phyloP scores from a whole-genome alignment of 2,888 invertebrate genomes.

The Pterobdella sp. region DNA sequence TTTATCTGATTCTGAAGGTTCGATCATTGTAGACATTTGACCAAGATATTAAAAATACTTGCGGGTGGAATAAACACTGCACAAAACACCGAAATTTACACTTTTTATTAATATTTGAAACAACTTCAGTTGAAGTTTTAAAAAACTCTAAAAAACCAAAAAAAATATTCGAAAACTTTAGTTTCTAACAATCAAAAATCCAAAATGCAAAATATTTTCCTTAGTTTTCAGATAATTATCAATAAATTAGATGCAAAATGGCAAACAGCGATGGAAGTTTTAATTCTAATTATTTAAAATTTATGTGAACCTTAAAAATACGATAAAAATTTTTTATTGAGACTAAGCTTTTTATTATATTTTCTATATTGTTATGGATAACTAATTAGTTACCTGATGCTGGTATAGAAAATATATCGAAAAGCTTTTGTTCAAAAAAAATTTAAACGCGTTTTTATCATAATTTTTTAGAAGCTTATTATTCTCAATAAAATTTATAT shows the following conservation, averaged over 20 bases:
- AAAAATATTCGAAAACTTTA: background rate
- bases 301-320: background rate
- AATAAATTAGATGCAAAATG: conserved; percentile 30
- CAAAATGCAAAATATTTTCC: background rate
- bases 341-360: background rate
- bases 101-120: background rate
- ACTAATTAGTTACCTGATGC: no score
- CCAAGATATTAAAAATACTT: background rate
- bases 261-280: conserved; percentile 14
- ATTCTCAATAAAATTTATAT: no score
- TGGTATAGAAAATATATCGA: no score
- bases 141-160: background rate
- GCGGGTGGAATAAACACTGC: background rate
- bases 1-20: conserved; percentile 32
- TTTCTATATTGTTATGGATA: no score
- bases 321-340: background rate
- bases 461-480: no score
- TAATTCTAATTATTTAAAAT: background rate
- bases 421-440: no score
- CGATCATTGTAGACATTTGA: conserved; percentile 30
- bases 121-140: background rate
- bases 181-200: background rate
- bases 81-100: background rate
- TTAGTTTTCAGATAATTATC: conserved; percentile 21
- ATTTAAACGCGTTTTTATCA: no score